phyloP scores from a whole-genome alignment of 2,888 invertebrate genomes.

The Patella ulyssiponensis region DNA sequence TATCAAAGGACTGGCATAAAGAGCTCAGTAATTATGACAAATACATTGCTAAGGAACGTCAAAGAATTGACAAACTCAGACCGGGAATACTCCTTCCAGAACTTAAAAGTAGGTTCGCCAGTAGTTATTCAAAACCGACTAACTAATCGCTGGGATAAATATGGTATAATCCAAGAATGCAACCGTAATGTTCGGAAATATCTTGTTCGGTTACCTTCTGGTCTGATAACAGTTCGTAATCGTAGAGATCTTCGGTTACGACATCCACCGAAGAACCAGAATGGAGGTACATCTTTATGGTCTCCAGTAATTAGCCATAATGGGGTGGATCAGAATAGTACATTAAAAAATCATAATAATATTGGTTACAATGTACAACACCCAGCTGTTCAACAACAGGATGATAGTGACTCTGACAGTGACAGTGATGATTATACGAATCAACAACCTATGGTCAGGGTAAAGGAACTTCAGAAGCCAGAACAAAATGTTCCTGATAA shows the following conservation, averaged over 20 bases:
- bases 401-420: background rate
- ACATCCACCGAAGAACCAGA: background rate
- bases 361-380: background rate
- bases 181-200: no score
- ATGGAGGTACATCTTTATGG: background rate
- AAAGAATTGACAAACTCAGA: background rate
- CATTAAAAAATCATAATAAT: background rate
- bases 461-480: no score
- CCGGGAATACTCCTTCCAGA: background rate
- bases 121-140: no score
- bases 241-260: no score
- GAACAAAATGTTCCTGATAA: no score
- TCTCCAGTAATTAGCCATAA: background rate
- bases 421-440: background rate
- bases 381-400: background rate
- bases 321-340: background rate
- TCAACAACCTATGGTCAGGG: background rate
- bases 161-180: no score
- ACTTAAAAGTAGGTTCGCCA: background rate
- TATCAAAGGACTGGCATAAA: background rate
- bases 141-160: no score
- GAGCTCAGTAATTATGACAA: slow-evolving; percentile 1
- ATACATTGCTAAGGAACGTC: background rate
- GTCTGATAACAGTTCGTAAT: no score
- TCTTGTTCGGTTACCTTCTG: no score